Conservation (phyloP, 2,888 invertebrate species). For the Drosophila basisetae region DNA sequence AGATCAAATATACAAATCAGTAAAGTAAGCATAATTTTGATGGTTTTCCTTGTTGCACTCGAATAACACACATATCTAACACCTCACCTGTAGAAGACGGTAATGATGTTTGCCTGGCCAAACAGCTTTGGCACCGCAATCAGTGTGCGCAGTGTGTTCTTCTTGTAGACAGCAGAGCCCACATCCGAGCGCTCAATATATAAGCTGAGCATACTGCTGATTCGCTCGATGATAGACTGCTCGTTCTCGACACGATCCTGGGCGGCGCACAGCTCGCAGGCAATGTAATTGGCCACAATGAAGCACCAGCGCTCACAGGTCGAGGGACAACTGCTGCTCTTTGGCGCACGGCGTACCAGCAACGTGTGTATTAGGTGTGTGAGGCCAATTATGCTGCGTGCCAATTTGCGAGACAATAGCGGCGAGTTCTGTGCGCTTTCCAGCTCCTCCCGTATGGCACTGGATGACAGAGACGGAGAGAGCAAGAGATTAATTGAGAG, state of each 20-base stretch:
- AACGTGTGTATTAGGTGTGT: conserved; percentile 65
- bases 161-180: conserved; percentile 36
- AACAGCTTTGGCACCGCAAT: conserved; percentile 71
- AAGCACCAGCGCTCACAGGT: conserved; percentile 65
- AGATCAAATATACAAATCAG: background rate
- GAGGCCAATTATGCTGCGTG: conserved; percentile 50
- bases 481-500: background rate
- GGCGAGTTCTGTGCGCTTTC: conserved; percentile 51
- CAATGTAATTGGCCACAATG: conserved; percentile 72
- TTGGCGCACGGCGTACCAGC: conserved; percentile 12
- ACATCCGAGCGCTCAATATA: conserved; percentile 53
- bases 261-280: conserved; percentile 71
- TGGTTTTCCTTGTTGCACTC: background rate
- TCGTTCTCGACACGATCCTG: conserved; percentile 60
- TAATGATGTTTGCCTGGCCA: conserved; percentile 66
- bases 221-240: conserved; percentile 62
- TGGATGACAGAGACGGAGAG: conserved; percentile 12
- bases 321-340: conserved; percentile 5
- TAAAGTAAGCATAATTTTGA: background rate
- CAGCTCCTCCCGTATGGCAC: conserved; percentile 67
- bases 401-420: conserved; percentile 58
- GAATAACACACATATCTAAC: background rate
- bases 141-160: conserved; percentile 60
- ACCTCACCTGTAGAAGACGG: conserved; percentile 66
- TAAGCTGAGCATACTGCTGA: conserved; percentile 59